Conservation (phyloP, 2,888 invertebrate species). For the Itoplectis maculator region DNA sequence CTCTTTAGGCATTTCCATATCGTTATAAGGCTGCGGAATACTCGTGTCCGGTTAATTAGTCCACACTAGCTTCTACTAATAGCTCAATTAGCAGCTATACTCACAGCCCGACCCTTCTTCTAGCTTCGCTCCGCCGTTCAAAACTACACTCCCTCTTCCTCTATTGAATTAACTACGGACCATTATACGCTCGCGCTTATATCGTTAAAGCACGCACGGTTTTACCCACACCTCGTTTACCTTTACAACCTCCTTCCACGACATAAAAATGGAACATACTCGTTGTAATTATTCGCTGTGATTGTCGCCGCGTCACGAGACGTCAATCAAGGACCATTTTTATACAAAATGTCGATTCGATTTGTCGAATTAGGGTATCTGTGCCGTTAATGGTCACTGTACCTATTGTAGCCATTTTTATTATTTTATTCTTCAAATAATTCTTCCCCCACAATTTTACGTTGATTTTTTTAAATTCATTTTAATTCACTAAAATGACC, state of each 20-base stretch:
- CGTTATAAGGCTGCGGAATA: conserved; percentile 38
- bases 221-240: conserved; percentile 37
- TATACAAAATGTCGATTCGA: no score
- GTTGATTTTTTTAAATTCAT: no score
- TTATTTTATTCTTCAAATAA: no score
- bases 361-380: no score
- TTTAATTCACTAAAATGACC: no score
- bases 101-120: conserved; percentile 35
- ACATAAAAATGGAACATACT: conserved; percentile 24
- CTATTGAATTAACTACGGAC: conserved; percentile 69
- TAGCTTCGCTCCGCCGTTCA: conserved; percentile 24
- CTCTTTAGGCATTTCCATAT: conserved; percentile 14
- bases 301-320: neutral
- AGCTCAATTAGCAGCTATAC: conserved; percentile 71
- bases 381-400: no score
- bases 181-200: conserved; percentile 66
- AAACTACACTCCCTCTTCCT: conserved; percentile 40
- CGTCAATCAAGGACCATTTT: conserved; percentile 12
- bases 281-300: conserved; percentile 1
- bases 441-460: no score
- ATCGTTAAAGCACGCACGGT: conserved; percentile 65
- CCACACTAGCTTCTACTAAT: conserved; percentile 70
- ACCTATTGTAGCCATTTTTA: no score
- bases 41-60: conserved; percentile 67
- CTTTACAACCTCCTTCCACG: conserved; percentile 21